Conservation (phyloP, 2,888 invertebrate species). For the Linnaemya tessellans region DNA sequence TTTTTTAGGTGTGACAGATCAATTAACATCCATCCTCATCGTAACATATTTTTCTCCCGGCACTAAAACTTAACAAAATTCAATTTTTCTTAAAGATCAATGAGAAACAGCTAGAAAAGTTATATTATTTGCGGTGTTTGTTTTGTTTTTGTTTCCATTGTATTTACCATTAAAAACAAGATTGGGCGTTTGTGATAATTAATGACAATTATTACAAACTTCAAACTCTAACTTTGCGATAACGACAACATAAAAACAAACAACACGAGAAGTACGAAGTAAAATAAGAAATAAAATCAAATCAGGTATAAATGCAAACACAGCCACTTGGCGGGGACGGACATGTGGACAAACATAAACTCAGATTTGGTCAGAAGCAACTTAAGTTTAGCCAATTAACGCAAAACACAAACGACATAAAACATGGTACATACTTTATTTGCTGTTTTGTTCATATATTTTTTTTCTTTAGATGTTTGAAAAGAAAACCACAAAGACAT, state of each 20-base stretch:
- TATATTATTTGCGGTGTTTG: conserved; percentile 20
- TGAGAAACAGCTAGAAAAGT: conserved; percentile 45
- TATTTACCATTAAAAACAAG: conserved; percentile 74
- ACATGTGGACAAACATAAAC: conserved; percentile 21
- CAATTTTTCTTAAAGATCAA: conserved; percentile 46
- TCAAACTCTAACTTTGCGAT: conserved; percentile 59
- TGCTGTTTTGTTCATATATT: conserved; percentile 31
- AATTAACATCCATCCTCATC: not conserved
- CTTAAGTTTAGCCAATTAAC: conserved; percentile 71
- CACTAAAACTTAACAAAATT: conserved; percentile 28
- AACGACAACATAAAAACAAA: conserved; percentile 30
- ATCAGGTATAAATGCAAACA: conserved; percentile 61
- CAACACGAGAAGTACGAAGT: conserved; percentile 27
- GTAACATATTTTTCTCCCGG: conserved; percentile 34
- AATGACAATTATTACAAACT: conserved; percentile 75
- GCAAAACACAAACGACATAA: conserved; percentile 71
- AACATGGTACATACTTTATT: conserved; percentile 58
- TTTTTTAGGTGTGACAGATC: conserved; percentile 23
- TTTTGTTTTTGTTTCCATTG: conserved; percentile 37
- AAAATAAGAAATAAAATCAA: conserved; percentile 52
- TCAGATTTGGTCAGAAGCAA: conserved; percentile 69
- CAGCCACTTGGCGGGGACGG: conserved; percentile 10
- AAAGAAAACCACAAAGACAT: conserved; percentile 30
- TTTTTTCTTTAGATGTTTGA: not conserved
- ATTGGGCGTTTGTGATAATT: conserved; percentile 82